Conservation (phyloP, 2,113 vertebrate species). For the Malurus elegans region DNA sequence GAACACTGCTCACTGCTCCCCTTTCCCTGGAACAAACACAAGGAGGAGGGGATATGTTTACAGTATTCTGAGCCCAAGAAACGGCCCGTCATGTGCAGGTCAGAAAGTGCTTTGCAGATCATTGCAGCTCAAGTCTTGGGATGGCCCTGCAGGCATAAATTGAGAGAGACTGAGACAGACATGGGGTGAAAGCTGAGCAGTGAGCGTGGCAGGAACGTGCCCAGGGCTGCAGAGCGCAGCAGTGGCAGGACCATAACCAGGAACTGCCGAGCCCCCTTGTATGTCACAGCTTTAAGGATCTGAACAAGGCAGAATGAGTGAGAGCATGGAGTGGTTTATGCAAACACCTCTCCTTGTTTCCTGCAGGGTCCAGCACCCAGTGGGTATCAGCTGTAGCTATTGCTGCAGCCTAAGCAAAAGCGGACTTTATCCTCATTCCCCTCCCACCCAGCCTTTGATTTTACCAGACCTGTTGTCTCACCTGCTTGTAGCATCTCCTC, state of each 20-base stretch:
- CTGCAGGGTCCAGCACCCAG: neutral
- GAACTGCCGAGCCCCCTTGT: neutral
- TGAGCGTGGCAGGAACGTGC: rapidly evolving
- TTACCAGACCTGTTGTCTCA: neutral
- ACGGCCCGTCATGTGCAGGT: neutral
- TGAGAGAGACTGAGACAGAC: neutral
- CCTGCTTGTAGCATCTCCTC: neutral
- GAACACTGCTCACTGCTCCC: neutral
- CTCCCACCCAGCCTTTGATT: neutral
- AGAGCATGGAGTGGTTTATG: neutral
- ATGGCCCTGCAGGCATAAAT: rapidly evolving
- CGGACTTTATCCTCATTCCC: rapidly evolving
- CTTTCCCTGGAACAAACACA: neutral
- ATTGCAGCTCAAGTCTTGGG: neutral
- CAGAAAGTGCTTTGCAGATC: neutral
- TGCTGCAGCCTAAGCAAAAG: neutral
- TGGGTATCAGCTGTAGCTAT: neutral
- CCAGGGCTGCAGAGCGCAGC: neutral
- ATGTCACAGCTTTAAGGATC: neutral
- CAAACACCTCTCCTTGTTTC: neutral
- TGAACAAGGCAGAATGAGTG: neutral
- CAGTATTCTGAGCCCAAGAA: neutral
- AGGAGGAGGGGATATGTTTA: neutral
- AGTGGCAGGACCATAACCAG: neutral
- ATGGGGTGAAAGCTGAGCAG: neutral